These are phyloP conservation scores for Siphamia tubifer DNA, from an alignment of 2,113 vertebrate species.

Conservation along the genomic window DNA sequence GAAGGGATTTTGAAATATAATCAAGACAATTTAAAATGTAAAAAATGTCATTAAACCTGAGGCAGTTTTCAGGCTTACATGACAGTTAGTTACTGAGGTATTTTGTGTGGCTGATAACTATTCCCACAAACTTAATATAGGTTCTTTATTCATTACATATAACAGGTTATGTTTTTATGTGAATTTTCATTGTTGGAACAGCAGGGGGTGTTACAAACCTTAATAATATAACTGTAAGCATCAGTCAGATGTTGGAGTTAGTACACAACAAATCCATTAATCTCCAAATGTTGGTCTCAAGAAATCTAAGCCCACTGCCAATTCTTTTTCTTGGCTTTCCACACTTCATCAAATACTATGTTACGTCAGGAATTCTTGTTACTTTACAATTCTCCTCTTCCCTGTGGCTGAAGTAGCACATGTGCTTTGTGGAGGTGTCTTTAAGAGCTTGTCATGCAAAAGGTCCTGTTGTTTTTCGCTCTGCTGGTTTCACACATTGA, in stretches of 20 bases:
- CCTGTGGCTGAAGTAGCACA: not conserved
- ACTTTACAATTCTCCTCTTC: not conserved
- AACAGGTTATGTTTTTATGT: too few species aligned
- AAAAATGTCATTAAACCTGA: conserved; percentile 7
- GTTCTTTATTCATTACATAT: not conserved
- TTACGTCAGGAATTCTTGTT: not conserved
- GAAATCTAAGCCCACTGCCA: not conserved
- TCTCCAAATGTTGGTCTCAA: not conserved
- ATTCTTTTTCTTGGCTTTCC: too few species aligned
- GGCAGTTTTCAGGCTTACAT: not conserved
- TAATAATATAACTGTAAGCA: not conserved
- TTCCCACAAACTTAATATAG: not conserved
- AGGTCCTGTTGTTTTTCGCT: conserved; percentile 51
- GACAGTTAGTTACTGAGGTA: too few species aligned
- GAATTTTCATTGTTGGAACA: not conserved
- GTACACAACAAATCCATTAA: not conserved
- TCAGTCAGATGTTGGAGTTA: not conserved
- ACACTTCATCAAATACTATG: not conserved
- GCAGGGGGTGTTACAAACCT: conserved; percentile 38
- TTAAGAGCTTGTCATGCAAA: conserved; percentile 30
- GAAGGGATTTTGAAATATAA: too few species aligned
- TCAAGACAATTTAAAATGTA: not conserved
- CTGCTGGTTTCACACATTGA: conserved; percentile 61
- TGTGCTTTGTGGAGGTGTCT: conserved; percentile 1
- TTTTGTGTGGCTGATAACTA: too few species aligned